A percentile compares a stretch with the other conserved stretches of the same genome.
Evolutionary conservation across 2,888 invertebrate species (phyloP).

Genomic region (Auanema freiburgensis): DNA sequence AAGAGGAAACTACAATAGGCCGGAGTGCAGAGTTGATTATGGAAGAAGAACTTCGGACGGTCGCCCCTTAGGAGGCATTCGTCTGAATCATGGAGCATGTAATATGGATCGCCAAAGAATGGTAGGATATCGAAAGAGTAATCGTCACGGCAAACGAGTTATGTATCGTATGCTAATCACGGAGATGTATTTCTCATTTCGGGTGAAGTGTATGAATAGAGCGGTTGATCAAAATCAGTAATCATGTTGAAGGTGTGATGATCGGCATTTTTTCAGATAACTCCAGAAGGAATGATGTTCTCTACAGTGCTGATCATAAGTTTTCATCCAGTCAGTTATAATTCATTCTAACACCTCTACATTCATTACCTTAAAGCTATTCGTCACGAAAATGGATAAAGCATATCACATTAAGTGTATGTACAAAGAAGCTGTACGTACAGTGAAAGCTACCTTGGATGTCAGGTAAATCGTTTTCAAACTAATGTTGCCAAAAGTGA

Average conservation of each 20-base stretch:
- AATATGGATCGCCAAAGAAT: slow-evolving; percentile 64
- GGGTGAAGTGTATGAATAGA: no score
- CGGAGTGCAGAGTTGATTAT: slow-evolving; percentile 57
- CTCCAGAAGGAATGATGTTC: slow-evolving; percentile 64
- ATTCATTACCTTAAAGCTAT: slow-evolving; percentile 58
- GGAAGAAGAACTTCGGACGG: slow-evolving; percentile 44
- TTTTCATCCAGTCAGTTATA: slow-evolving; percentile 58
- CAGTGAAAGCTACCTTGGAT: slow-evolving; percentile 55
- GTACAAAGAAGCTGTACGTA: slow-evolving; percentile 57
- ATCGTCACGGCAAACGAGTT: no score
- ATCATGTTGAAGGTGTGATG: no score
- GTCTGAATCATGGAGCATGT: slow-evolving; percentile 61
- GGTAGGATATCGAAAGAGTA: slow-evolving; percentile 33
- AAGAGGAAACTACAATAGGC: slow-evolving; percentile 63
- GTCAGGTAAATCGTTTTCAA: slow-evolving; percentile 53
- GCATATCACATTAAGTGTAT: slow-evolving; percentile 64
- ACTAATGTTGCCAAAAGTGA: no score
- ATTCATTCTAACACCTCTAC: no score
- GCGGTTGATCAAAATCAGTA: no score
- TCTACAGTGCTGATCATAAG: slow-evolving; percentile 62
- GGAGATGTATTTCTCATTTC: no score
- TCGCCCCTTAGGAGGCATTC: slow-evolving; percentile 57
- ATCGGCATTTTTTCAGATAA: slow-evolving; percentile 49
- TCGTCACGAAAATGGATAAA: slow-evolving; percentile 63
- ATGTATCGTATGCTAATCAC: no score